phyloP scores from a whole-genome alignment of 1,140 invertebrate genomes.

The Acyrthosiphon pisum region DNA sequence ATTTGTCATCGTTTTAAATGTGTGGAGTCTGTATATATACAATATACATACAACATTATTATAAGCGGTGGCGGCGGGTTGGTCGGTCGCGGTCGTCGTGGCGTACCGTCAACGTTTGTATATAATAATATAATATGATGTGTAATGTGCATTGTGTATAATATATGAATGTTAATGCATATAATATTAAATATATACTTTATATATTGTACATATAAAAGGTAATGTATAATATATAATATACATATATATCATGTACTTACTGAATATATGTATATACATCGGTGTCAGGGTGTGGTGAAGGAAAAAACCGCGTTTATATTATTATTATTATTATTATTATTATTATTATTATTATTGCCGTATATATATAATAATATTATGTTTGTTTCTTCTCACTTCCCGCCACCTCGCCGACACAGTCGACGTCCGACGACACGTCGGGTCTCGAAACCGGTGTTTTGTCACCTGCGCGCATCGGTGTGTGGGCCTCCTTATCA shows the following conservation, averaged over 20 bases:
- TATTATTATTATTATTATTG: too few species aligned
- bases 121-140: too few species aligned
- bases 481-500: slow-evolving; percentile 14
- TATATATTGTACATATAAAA: too few species aligned
- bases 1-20: neutral
- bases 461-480: slow-evolving; percentile 38
- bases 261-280: neutral
- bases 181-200: too few species aligned
- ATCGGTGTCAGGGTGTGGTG: slow-evolving; percentile 11
- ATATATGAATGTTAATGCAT: too few species aligned
- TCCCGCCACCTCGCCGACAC: too few species aligned
- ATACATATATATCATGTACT: too few species aligned
- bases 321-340: neutral
- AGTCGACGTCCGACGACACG: neutral
- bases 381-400: neutral
- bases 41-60: neutral
- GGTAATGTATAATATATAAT: too few species aligned
- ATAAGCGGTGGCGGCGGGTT: neutral
- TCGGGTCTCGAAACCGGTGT: slow-evolving; percentile 18
- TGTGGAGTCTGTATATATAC: neutral
- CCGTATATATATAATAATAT: neutral
- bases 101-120: neutral
- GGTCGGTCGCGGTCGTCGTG: neutral
- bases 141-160: too few species aligned
- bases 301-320: slow-evolving; percentile 5